Evolutionary conservation across 2,888 invertebrate species (phyloP).

Genomic region (Scaptomyza cyrtandrae): DNA sequence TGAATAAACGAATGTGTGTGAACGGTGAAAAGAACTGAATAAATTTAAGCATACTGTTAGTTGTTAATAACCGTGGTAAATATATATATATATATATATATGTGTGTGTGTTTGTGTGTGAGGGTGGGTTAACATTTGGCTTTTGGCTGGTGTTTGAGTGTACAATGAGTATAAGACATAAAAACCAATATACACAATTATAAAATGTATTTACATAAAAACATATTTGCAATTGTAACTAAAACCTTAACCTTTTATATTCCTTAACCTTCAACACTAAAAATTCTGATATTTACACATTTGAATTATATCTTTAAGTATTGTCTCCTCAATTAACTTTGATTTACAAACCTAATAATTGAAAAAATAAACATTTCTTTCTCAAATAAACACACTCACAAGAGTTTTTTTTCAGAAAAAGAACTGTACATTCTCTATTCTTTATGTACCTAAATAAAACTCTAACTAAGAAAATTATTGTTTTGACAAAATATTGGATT

Average conservation of each 20-base stretch:
- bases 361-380: no score
- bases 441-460: neutral
- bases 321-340: neutral
- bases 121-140: constrained; percentile 22
- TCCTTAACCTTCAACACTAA: neutral
- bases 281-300: neutral
- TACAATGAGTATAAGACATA: constrained; percentile 35
- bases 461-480: neutral
- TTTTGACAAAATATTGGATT: neutral
- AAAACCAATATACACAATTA: constrained; percentile 16
- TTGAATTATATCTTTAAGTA: neutral
- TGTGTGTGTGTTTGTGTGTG: constrained; percentile 16
- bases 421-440: no score
- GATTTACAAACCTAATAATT: neutral
- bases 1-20: constrained; percentile 14
- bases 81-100: neutral
- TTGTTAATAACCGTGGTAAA: neutral
- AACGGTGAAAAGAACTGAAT: constrained; percentile 18
- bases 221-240: neutral
- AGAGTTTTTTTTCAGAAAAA: no score
- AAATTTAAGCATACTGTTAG: constrained; percentile 21
- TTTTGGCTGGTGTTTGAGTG: constrained; percentile 74
- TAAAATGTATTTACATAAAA: constrained; percentile 19
- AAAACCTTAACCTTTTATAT: neutral
- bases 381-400: no score